phyloP scores from a whole-genome alignment of 2,113 vertebrate species.

The Tachysurus fulvidraco region DNA sequence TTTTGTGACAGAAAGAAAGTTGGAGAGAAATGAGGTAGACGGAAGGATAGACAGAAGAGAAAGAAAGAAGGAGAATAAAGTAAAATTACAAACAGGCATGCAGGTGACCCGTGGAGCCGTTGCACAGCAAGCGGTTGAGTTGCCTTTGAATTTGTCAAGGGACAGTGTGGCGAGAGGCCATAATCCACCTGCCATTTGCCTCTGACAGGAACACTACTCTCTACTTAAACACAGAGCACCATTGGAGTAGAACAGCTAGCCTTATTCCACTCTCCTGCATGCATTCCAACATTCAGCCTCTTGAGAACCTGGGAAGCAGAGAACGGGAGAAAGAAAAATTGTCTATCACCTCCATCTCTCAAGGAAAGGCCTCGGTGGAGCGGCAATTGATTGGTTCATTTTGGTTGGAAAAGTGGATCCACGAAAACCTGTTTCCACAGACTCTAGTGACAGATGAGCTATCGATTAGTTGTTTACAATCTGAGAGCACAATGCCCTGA shows the following conservation, averaged over 20 bases:
- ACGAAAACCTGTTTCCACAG: constrained; percentile 72
- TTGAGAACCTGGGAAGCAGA: constrained; percentile 27
- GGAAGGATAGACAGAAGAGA: background rate
- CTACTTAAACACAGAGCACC: constrained; percentile 74
- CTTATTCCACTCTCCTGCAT: constrained; percentile 51
- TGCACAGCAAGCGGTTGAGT: constrained; percentile 63
- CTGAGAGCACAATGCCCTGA: constrained; percentile 51
- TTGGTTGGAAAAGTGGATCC: constrained; percentile 75
- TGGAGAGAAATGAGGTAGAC: background rate
- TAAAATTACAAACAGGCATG: constrained; percentile 41
- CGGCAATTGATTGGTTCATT: constrained; percentile 74
- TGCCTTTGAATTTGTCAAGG: constrained; percentile 74
- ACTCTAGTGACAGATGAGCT: constrained; percentile 75
- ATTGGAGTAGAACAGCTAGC: constrained; percentile 71
- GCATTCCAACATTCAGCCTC: constrained; percentile 56
- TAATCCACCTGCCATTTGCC: constrained; percentile 77
- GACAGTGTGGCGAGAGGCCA: constrained; percentile 69
- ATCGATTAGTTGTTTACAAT: constrained; percentile 76
- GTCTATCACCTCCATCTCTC: constrained; percentile 36
- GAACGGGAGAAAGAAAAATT: constrained; percentile 44
- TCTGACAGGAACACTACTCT: constrained; percentile 74
- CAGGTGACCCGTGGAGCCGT: constrained; percentile 55
- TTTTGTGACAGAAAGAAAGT: constrained; percentile 31
- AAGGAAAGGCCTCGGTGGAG: constrained; percentile 40
- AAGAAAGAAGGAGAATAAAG: background rate